A percentile compares a stretch with the other conserved stretches of the same genome.
Conservation (phyloP, 2,888 invertebrate genomes). For the Drosophila helvetica region DNA sequence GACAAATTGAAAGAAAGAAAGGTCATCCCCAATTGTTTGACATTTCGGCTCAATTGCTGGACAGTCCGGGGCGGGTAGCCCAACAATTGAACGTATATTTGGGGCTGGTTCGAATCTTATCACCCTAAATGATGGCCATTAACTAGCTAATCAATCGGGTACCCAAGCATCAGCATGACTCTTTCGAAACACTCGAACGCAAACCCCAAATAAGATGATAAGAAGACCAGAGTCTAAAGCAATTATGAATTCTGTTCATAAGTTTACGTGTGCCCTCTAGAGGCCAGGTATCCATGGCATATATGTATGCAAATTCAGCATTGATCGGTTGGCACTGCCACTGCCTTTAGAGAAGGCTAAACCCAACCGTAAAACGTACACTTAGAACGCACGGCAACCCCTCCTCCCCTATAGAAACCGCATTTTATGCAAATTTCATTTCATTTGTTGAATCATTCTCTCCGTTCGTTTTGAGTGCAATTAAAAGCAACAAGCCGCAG, state of each 20-base stretch:
- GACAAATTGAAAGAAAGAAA: slow-evolving; percentile 17
- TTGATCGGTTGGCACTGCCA: not conserved
- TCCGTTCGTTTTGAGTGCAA: slow-evolving; percentile 7
- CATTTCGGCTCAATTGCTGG: slow-evolving; percentile 13
- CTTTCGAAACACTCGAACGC: not conserved
- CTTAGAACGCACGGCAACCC: too few relatives aligned
- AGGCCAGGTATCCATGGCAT: not conserved
- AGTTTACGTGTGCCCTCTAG: not conserved
- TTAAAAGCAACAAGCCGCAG: slow-evolving; percentile 29
- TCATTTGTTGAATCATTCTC: slow-evolving; percentile 4
- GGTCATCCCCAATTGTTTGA: slow-evolving; percentile 32
- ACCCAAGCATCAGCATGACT: slow-evolving; percentile 36
- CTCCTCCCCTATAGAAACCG: not conserved
- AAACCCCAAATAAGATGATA: slow-evolving; percentile 17
- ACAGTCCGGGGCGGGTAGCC: not conserved
- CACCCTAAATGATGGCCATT: slow-evolving; percentile 49
- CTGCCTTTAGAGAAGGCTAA: not conserved
- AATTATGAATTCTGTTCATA: not conserved
- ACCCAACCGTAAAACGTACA: too few relatives aligned
- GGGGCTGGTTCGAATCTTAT: slow-evolving; percentile 31
- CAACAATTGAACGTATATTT: not conserved
- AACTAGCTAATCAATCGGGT: slow-evolving; percentile 41
- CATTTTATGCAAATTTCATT: slow-evolving; percentile 3
- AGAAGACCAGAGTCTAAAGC: slow-evolving; percentile 2
- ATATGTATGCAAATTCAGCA: not conserved